A percentile compares a stretch with the other conserved stretches of the same genome.
These are phyloP conservation scores for Stenurella melanura DNA, from an alignment of 2,888 invertebrate genomes.

Conservation along the genomic window DNA sequence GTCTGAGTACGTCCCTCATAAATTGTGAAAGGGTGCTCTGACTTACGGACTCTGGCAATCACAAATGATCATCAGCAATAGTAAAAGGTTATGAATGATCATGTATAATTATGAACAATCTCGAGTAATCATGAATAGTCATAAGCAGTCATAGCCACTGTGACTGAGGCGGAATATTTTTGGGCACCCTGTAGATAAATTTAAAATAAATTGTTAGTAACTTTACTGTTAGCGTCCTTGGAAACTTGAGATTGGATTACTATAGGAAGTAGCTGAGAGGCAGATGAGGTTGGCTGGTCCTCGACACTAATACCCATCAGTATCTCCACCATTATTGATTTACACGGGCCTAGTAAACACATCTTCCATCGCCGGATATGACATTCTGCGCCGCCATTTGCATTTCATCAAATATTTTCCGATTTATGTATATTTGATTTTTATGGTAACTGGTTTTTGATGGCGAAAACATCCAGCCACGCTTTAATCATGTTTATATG, in stretches of 20 bases:
- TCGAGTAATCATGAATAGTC: no score
- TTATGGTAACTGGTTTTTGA: constrained; percentile 54
- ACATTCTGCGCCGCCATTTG: constrained; percentile 55
- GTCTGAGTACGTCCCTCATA: no score
- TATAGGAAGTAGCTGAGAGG: constrained; percentile 51
- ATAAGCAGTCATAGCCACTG: no score
- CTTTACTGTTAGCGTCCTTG: constrained; percentile 52
- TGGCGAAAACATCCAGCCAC: constrained; percentile 44
- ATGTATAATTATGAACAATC: no score
- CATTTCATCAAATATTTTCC: constrained; percentile 57
- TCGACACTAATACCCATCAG: constrained; percentile 47
- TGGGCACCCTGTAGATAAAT: background rate
- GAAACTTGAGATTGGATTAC: constrained; percentile 58
- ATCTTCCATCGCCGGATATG: constrained; percentile 55
- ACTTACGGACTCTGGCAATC: no score
- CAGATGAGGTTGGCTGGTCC: constrained; percentile 43
- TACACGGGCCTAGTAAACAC: constrained; percentile 49
- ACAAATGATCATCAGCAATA: no score
- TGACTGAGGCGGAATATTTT: background rate
- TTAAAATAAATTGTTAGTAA: constrained; percentile 50
- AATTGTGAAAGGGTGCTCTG: no score
- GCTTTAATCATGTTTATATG: constrained; percentile 35
- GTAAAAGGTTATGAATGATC: no score
- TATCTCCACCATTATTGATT: constrained; percentile 43
- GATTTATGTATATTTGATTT: constrained; percentile 58